Base-by-base conservation (phyloP, 1,140 invertebrate genomes). In the Tetraneura akinire region DNA sequence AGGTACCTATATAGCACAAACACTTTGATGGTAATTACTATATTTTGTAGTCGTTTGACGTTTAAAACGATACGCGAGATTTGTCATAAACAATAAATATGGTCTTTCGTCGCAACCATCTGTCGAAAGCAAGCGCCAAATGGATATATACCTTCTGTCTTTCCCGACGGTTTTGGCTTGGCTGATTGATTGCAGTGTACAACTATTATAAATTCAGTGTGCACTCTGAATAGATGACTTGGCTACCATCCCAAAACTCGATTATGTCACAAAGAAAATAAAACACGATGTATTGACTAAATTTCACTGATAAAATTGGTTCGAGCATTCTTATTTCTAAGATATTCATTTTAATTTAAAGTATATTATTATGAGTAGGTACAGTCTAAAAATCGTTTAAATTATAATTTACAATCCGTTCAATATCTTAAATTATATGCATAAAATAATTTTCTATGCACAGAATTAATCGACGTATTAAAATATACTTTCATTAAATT, bases 81-180 rank as follows among this genome's bases (percentile, higher is more conserved):
- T 4, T 62, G 18, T 47, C 45, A 14, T 32, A 26, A 8, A 16
- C 29, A 62, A 62, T 62, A 62, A 62, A 62, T 26, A 62, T 62
- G 9, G 16, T 29, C 29, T 18, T 26, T 62, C 29, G 32, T 62
- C 26, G 26, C 16, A 0, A 23, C 60, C 16, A 26, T 23, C 60
- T 62, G 60, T 62, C 60, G 60, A 62, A 62, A 26, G 16, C 60
- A 62, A 32, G 62, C 62, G n/a, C n/a, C 37, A 37, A 66, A 42
- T 66, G 62, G 32, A 66, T 37, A 37, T 4, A 37, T 18, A 21
- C n/a, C n/a, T n/a, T n/a, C 18, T 21, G n/a, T 29, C 26, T 1
- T 32, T 14, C 1, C 60, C 29, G 60, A 16, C 29, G n/a, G n/a
- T 42, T 10, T 37, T 32, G 9, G 26, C 23, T 62, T 62, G 62